A percentile compares a stretch with the other conserved stretches of the same genome.
phyloP scores from a whole-genome alignment of 2,797 vertebrate genomes.

The Pogonophryne albipinna region DNA sequence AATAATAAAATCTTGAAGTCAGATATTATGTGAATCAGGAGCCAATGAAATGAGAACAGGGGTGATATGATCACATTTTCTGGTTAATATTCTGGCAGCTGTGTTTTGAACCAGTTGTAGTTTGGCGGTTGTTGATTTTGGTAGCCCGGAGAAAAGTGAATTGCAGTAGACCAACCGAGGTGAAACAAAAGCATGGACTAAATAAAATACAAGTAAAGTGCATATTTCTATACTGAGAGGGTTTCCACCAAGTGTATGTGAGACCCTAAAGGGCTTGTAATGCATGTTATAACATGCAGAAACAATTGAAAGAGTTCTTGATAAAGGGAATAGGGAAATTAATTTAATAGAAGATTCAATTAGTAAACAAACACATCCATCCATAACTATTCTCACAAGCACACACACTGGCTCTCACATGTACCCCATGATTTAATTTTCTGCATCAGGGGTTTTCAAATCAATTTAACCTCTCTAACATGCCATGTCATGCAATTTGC shows the following conservation, averaged over 20 bases:
- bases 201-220: neutral
- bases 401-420: slow-evolving; percentile 7
- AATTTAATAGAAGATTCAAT: slow-evolving; percentile 33
- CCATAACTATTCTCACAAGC: neutral
- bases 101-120: too few relatives aligned
- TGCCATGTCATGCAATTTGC: neutral
- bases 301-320: slow-evolving; percentile 26
- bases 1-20: too few relatives aligned
- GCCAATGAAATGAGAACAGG: too few relatives aligned
- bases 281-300: slow-evolving; percentile 17
- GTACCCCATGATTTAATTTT: slow-evolving; percentile 41
- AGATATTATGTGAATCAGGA: too few relatives aligned
- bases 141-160: too few relatives aligned
- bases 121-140: too few relatives aligned
- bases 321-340: slow-evolving; percentile 42
- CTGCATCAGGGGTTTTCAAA: slow-evolving; percentile 39
- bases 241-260: neutral
- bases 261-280: slow-evolving; percentile 17
- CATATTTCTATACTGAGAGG: neutral
- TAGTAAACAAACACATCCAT: slow-evolving; percentile 23
- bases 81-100: too few relatives aligned
- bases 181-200: too few relatives aligned
- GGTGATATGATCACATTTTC: too few relatives aligned
- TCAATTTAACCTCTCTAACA: slow-evolving; percentile 18
- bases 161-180: too few relatives aligned